A percentile compares a stretch with the other conserved stretches of the same genome.
Conservation (phyloP, 2,113 vertebrate species). For the Saguinus imperator region DNA sequence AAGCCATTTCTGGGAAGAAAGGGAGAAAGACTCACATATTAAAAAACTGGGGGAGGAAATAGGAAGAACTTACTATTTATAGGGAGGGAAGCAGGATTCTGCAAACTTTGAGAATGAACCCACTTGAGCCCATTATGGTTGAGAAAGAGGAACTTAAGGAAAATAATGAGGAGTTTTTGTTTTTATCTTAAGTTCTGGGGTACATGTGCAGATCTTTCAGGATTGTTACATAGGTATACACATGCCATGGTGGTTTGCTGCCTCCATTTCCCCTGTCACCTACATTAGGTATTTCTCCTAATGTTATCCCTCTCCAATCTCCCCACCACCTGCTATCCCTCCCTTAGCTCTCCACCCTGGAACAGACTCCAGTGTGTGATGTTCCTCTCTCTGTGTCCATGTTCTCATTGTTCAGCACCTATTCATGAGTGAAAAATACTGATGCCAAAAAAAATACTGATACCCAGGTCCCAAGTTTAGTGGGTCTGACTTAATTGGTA, state of each 20-base stretch:
- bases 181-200: too few species aligned
- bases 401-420: too few species aligned
- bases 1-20: neutral
- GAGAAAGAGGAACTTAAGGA: neutral
- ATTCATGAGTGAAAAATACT: neutral
- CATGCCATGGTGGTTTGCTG: too few species aligned
- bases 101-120: neutral
- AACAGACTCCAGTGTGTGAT: too few species aligned
- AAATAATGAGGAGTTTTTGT: neutral
- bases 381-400: too few species aligned
- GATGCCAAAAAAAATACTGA: neutral
- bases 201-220: too few species aligned
- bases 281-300: too few species aligned
- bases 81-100: neutral
- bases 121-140: neutral
- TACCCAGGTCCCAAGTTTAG: neutral
- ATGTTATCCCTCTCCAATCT: too few species aligned
- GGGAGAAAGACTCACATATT: neutral
- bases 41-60: neutral
- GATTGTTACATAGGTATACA: too few species aligned
- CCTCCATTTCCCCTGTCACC: too few species aligned
- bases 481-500: neutral
- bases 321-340: too few species aligned
- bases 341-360: too few species aligned
- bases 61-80: neutral